Conservation (phyloP, 53 echinoderm and acorn worm genomes). For the Paracentrotus lividus region DNA sequence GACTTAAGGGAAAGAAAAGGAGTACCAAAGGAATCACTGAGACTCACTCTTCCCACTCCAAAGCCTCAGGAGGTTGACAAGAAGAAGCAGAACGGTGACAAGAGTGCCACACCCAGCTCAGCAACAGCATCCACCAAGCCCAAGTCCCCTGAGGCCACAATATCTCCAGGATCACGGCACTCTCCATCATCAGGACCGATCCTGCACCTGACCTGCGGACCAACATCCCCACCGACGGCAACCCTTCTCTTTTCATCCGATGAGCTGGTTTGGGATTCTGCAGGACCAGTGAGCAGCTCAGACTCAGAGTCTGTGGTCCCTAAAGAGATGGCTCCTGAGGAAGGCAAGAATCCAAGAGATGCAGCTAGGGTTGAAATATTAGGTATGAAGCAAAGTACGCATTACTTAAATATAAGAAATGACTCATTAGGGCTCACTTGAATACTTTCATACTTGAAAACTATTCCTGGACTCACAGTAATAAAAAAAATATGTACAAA, state of each 20-base stretch:
- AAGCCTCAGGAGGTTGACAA: neutral
- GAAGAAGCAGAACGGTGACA: neutral
- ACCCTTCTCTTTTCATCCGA: constrained; percentile 84
- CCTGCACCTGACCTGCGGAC: constrained; percentile 69
- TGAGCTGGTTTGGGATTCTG: constrained; percentile 74
- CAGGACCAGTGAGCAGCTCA: constrained; percentile 46
- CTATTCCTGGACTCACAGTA: no score
- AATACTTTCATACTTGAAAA: no score
- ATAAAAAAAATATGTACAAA: no score
- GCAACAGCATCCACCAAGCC: constrained; percentile 2
- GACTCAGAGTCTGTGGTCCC: constrained; percentile 47
- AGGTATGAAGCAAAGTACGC: no score
- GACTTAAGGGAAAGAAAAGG: constrained; percentile 37
- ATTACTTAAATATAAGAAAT: no score
- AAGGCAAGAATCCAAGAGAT: constrained; percentile 58
- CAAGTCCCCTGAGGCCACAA: constrained; percentile 58
- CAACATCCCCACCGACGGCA: constrained; percentile 85
- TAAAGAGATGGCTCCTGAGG: constrained; percentile 53
- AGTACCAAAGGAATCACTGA: constrained; percentile 42
- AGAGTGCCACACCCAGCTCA: neutral
- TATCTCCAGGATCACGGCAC: constrained; percentile 52
- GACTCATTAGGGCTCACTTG: no score
- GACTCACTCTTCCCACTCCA: constrained; percentile 23
- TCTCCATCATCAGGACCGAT: constrained; percentile 65
- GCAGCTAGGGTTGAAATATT: constrained; percentile 18